Percentiles rank a stretch among this genome's conserved stretches.
Evolutionary conservation across 2,888 invertebrate genomes (phyloP).

Genomic region (Trissonchulus sp.): DNA sequence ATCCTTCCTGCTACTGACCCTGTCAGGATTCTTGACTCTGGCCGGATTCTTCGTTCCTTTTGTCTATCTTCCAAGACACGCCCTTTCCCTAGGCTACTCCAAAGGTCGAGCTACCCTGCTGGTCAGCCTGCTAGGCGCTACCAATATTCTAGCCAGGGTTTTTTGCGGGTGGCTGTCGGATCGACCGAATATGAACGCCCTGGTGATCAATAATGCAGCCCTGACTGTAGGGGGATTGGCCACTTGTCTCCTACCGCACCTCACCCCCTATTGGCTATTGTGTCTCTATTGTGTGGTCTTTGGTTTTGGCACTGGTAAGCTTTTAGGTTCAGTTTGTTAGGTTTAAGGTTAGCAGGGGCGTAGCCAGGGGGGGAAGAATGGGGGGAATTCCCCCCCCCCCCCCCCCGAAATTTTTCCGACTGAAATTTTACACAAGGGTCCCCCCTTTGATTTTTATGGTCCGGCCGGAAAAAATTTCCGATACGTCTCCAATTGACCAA

Average conservation of each 20-base stretch:
- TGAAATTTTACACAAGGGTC: too few relatives aligned
- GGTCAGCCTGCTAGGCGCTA: conserved; percentile 77
- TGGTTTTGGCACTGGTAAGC: conserved; percentile 79
- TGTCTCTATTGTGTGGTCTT: conserved; percentile 73
- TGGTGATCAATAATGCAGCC: conserved; percentile 80
- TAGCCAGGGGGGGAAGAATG: too few relatives aligned
- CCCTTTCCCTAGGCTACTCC: conserved; percentile 53
- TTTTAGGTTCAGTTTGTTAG: too few relatives aligned
- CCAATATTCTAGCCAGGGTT: conserved; percentile 87
- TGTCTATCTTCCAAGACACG: conserved; percentile 69
- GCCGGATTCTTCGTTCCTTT: conserved; percentile 93
- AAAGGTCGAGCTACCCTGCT: conserved; percentile 62
- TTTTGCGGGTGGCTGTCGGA: conserved; percentile 64
- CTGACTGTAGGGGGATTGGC: conserved; percentile 82
- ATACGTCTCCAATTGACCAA: too few relatives aligned
- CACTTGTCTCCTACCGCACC: conserved; percentile 62
- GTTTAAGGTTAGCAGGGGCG: too few relatives aligned
- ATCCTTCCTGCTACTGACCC: conserved; percentile 75
- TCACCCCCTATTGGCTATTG: conserved; percentile 61
- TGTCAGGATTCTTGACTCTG: conserved; percentile 87
- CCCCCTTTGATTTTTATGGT: too few relatives aligned
- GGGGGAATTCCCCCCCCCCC: too few relatives aligned
- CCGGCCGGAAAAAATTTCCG: too few relatives aligned
- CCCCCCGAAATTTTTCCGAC: too few relatives aligned
- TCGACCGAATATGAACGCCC: conserved; percentile 74